Base-by-base conservation (phyloP, 2,113 vertebrate species). In the Paedocypris sp. region DNA sequence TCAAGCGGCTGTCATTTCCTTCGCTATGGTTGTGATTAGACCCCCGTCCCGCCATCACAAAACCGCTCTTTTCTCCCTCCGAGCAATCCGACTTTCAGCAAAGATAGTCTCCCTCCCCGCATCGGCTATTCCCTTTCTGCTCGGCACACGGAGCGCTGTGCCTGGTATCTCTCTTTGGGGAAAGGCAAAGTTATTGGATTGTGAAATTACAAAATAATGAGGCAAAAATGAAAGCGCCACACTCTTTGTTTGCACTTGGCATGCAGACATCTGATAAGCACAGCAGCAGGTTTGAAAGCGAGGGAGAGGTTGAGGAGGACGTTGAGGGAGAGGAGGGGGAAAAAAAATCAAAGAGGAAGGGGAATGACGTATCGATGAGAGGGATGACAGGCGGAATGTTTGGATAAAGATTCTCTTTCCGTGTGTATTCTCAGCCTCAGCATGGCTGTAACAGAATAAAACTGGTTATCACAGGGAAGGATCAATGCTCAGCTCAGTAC, bases 141-240 rank as follows among this genome's bases (percentile, higher is more conserved):
- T 28, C 39, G 8, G 26, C 54, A 58, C 43, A 58, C 22, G 54
- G 32, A 58, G 54, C 39, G 2, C 38, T 2, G 25, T 3, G 5
- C 52, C 5, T 19, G 58, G 56, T 53, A 50, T 67, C 57, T 71
- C 64, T 70, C 72, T 71, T 68, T 52, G 57, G 61, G 39, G 69
- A 69, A 70, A 69, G 31, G 56, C 66, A 70, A 59, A 72, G 49
- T 69, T 73, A 69, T 76, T 67, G 67, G 64, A 42, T 72, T 72
- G 67, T 70, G 64, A 74, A 70, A 76, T 76, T 66, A 76, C 71
- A 73, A 71, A 70, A 70, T 76, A 73, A 76, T 71, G 71, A 66
- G 61, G 50, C 62, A 35, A 76, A 68, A 73, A 71, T 69, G 60
- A 68, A 73, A 58, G 66, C 36, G 28, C 16, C 64, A 22, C 60